Conservation (phyloP, 2,113 vertebrate genomes). For the Macaca fascicularis region T2T-MFA8v1.1 NC_088386.1:65496001-65496500, state of each 20-base stretch:
- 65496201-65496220: neutral
- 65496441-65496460: neutral
- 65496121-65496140: neutral
- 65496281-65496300: neutral
- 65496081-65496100: neutral
- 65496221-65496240: neutral
- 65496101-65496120: neutral
- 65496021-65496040: neutral
- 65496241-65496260: neutral
- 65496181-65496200: neutral
- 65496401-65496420: neutral
- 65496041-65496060: neutral
- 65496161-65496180: neutral
- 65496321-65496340: neutral
- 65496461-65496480: neutral
- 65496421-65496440: neutral
- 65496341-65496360: neutral
- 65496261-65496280: neutral
- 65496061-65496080: neutral
- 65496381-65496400: neutral
- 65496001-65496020: conserved; percentile 10
- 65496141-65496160: neutral
- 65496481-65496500: neutral
- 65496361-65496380: neutral
- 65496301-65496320: neutral